phyloP scores from a whole-genome alignment of 2,797 vertebrate genomes.

The Microchirus variegatus region DNA sequence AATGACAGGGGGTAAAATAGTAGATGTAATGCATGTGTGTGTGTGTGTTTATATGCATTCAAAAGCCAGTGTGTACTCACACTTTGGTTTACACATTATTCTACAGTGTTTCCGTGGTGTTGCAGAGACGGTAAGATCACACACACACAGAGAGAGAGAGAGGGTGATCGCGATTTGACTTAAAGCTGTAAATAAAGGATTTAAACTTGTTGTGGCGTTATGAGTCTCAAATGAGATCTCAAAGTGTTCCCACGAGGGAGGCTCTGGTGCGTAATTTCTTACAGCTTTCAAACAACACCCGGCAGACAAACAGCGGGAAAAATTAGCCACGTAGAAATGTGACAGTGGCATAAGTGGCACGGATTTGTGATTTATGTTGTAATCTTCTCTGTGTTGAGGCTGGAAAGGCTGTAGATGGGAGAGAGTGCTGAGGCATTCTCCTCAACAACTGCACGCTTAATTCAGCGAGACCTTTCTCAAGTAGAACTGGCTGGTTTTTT shows the following conservation, averaged over 20 bases:
- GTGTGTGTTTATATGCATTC: not conserved
- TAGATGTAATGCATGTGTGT: too few relatives aligned
- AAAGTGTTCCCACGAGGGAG: slow-evolving; percentile 23
- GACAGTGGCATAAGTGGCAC: slow-evolving; percentile 56
- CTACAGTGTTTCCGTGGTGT: not conserved
- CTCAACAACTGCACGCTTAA: slow-evolving; percentile 46
- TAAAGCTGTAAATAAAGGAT: not conserved
- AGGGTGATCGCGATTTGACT: not conserved
- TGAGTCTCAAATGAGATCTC: not conserved
- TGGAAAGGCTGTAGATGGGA: slow-evolving; percentile 47
- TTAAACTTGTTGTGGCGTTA: not conserved
- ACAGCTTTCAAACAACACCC: slow-evolving; percentile 33
- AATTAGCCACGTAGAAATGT: slow-evolving; percentile 62
- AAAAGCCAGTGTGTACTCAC: not conserved
- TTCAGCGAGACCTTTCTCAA: slow-evolving; percentile 50
- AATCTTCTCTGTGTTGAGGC: slow-evolving; percentile 46
- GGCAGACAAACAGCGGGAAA: slow-evolving; percentile 32
- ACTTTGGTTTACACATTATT: too few relatives aligned
- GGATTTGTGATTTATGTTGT: slow-evolving; percentile 51
- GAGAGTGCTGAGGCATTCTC: slow-evolving; percentile 27
- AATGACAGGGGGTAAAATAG: too few relatives aligned
- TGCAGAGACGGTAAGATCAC: not conserved
- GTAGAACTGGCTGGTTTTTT: slow-evolving; percentile 18
- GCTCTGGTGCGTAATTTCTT: slow-evolving; percentile 28
- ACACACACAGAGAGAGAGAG: too few relatives aligned